These are phyloP conservation scores for Typhlomys cinereus DNA, from an alignment of 2,113 vertebrate species.

Conservation along the genomic window DNA sequence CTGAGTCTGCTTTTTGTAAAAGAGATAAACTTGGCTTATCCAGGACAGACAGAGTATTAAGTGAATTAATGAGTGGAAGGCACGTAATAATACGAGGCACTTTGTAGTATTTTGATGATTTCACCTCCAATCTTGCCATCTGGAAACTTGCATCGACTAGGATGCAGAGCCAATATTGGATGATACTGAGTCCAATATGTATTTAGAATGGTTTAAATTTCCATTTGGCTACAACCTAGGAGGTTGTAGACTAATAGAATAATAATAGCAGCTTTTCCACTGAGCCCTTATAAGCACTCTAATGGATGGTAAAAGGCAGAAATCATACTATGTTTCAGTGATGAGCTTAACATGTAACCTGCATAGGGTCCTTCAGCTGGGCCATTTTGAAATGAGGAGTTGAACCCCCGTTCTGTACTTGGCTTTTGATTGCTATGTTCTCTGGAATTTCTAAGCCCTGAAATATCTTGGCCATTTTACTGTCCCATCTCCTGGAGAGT, in stretches of 20 bases:
- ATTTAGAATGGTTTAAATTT: constrained; percentile 64
- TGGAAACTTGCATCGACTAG: constrained; percentile 63
- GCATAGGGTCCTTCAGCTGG: background rate
- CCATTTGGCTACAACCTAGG: constrained; percentile 62
- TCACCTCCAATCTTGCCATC: constrained; percentile 66
- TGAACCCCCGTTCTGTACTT: background rate
- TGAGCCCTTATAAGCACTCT: constrained; percentile 5
- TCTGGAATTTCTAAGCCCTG: background rate
- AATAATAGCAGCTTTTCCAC: constrained; percentile 44
- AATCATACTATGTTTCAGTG: background rate
- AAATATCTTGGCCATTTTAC: background rate
- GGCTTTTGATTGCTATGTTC: background rate
- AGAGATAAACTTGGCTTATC: constrained; percentile 45
- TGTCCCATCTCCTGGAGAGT: background rate
- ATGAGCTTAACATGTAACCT: background rate
- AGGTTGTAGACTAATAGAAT: constrained; percentile 57
- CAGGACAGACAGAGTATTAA: background rate
- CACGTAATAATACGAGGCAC: background rate
- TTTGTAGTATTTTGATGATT: constrained; percentile 60
- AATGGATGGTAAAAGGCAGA: background rate
- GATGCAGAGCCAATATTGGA: constrained; percentile 38
- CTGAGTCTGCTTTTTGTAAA: constrained; percentile 57
- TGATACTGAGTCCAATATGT: constrained; percentile 41
- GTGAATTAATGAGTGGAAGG: constrained; percentile 39
- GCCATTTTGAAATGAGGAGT: background rate